Evolutionary conservation across 2,888 invertebrate genomes (phyloP).

Genomic region (Amphipyra berbera): DNA sequence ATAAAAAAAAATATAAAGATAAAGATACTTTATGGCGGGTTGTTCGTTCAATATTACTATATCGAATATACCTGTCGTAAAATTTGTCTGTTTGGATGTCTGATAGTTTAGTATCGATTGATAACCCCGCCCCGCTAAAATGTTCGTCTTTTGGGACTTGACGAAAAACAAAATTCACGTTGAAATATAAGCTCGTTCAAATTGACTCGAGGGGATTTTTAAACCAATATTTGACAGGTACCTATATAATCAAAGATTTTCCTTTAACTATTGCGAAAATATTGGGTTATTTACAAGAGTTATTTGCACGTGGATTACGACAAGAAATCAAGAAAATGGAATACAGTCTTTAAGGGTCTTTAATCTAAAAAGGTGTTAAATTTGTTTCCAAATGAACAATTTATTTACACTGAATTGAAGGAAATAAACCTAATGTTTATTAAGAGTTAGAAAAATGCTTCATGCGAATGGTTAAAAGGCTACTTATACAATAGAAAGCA

Average conservation of each 20-base stretch:
- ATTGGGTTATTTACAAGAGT: background rate
- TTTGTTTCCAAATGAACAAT: no score
- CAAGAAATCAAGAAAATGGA: no score
- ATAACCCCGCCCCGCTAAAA: background rate
- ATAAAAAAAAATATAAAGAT: constrained; percentile 45
- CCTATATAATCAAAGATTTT: no score
- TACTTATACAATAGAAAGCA: no score
- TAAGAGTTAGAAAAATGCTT: no score
- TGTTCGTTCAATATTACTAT: constrained; percentile 41
- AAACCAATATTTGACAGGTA: background rate
- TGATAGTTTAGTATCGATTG: constrained; percentile 17
- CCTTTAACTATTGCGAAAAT: background rate
- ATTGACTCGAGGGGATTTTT: background rate
- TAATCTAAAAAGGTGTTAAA: no score
- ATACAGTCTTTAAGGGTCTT: no score
- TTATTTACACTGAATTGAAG: no score
- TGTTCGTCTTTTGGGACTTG: constrained; percentile 7
- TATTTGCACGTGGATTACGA: background rate
- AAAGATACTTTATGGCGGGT: constrained; percentile 31
- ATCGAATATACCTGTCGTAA: constrained; percentile 38
- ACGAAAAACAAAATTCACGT: constrained; percentile 11
- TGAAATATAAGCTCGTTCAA: constrained; percentile 3
- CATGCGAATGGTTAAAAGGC: no score
- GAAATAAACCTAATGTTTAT: no score
- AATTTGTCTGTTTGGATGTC: constrained; percentile 18